Base-by-base conservation (phyloP, 2,797 vertebrate species). In the Heterohyrax brucei region DNA sequence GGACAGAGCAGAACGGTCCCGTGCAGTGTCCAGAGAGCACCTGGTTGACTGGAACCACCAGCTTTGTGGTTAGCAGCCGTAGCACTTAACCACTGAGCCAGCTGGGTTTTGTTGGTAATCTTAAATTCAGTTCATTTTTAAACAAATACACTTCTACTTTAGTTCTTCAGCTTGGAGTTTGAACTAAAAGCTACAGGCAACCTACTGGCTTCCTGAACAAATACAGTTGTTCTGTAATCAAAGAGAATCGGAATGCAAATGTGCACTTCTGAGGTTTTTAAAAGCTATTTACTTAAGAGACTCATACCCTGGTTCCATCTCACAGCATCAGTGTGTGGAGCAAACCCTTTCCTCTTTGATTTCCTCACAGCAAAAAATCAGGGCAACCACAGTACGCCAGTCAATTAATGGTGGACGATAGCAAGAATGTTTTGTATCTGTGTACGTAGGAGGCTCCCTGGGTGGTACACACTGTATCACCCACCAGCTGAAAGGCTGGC, bases 231-330 rank as follows among this genome's bases (percentile, higher is more conserved):
- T 94, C 84, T 53, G 7, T 62, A 93, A 87, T 78, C 62, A 93
- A 89, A 77, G 48, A 89, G 68, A 84, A 89, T 68, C 84, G 56
- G 59, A 28, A 48, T 22, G 28, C 12, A 77, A 93, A 78, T 56
- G 48, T 10, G 7, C 50, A 77, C 48, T 68, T 90, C 59, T 59
- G 7, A 84, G 91, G 30, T 8, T 10, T 50, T 2, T 86, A 19
- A 82, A 85, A 88, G 19, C 48, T 94, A 79, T 94, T 91, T 88
- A 85, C 66, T 24, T 79, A 93, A 30, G 48, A 44, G 48, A 84
- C 88, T 61, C 10, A 89, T 30, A 50, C 78, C 75, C 10, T 53
- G 12, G 5, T 24, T 70, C 33, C 26, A 53, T 14, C 68, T 92
- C 26, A 93, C 10, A 83, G 10, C 84, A 28, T 14, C 24, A 56